Base-by-base conservation (phyloP, 2,113 vertebrate species). In the Mus pahari region DNA sequence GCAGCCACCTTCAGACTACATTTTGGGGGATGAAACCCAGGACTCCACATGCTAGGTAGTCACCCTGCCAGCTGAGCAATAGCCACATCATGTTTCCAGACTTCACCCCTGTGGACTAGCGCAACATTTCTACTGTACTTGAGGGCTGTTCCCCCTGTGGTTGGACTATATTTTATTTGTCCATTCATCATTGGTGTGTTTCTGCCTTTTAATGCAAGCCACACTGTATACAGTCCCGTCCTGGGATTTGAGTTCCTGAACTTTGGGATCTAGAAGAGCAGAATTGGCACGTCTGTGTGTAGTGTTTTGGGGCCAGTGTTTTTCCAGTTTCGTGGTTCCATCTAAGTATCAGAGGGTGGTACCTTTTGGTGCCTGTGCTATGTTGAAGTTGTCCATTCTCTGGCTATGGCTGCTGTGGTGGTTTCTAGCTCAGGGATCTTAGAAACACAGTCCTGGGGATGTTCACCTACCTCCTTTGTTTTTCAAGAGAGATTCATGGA, bases 181-280 rank as follows among this genome's bases (percentile, higher is more conserved):
- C 53, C 36, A 0, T 45, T 86, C 6, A 13, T 55, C 64, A n/a
- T n/a, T 3, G 13, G 36, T 13, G 9, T 10, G 26, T 83, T 73
- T 62, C 75, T 7, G 12, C 70, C 66, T 50, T 48, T 42, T 33
- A 31, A 64, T 77, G 24, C 10, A 79, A 55, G 17, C 60, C 48
- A 66, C 33, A 12, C 71, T 24, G 0, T 50, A 28, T 36, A 58
- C 9, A 0, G 1, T 5, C 10, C 6, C 26, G 7, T 31, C 9
- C 42, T 28, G 58, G 33, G 39, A 45, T 53, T 24, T 48, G 36
- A 86, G 14, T 60, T 6, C 26, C n/a, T 64, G 19, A 78, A 48
- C 48, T 73, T 83, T 2, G 24, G 60, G 60, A 22, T 26, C 6
- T 50, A 86, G 19, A 70, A 28, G 64, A n/a, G 33, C 33, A 70